Conservation (phyloP, 2,888 invertebrate genomes). For the Caenorhabditis panamensis region DNA sequence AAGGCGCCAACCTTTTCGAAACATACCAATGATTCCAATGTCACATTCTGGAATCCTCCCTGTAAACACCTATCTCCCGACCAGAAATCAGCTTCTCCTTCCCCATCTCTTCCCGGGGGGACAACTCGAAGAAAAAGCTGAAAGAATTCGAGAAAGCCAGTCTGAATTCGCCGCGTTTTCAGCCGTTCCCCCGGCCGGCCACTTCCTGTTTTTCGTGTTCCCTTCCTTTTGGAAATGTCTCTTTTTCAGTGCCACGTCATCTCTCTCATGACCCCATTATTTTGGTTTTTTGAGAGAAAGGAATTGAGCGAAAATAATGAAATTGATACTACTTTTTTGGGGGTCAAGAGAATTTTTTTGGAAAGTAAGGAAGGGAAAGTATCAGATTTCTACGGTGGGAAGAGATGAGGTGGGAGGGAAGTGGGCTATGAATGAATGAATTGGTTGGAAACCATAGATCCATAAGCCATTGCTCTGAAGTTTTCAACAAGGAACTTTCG, state of each 20-base stretch:
- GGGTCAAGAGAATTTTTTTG: not conserved
- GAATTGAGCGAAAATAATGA: not conserved
- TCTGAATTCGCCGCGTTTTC: slow-evolving; percentile 1
- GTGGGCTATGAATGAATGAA: slow-evolving; percentile 1
- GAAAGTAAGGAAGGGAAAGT: no score
- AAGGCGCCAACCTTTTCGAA: no score
- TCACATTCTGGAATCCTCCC: not conserved
- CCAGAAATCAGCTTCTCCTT: slow-evolving; percentile 11
- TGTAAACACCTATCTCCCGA: not conserved
- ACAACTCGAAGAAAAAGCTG: slow-evolving; percentile 5
- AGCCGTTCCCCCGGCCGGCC: not conserved
- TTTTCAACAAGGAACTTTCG: not conserved
- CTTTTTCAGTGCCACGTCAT: slow-evolving; percentile 5
- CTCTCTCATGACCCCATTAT: not conserved
- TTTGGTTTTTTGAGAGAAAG: not conserved
- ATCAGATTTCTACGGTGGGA: slow-evolving; percentile 6
- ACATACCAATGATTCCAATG: no score
- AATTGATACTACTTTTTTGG: slow-evolving; percentile 7
- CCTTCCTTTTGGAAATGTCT: not conserved
- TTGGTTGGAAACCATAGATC: not conserved
- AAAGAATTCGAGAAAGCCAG: no score
- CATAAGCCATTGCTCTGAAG: no score
- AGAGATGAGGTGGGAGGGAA: not conserved
- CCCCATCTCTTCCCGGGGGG: no score
- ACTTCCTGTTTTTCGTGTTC: slow-evolving; percentile 10